Base-by-base conservation (phyloP, 2,888 invertebrate genomes). In the Galeopsomyia nigrocyanea region DNA sequence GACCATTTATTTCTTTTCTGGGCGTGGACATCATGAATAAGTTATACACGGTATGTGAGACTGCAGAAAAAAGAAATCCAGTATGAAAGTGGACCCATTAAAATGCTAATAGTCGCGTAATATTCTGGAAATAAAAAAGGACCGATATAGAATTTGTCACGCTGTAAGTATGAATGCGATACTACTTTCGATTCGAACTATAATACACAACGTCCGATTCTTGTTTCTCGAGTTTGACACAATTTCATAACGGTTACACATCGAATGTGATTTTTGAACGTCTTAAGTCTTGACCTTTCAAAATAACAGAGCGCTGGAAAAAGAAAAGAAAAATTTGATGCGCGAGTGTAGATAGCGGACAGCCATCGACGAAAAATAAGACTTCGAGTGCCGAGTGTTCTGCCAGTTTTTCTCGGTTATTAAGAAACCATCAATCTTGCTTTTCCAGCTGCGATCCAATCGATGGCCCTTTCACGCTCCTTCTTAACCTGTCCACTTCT, bases 371-470 rank as follows among this genome's bases (percentile, higher is more conserved):
- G 26, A 26, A 3, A 26, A 26, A 39, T 1, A 68, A 78, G 78
- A 65, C 72, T 68, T 76, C 78, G 77, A 77, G 79, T 78, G 75
- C 71, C 79, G 79, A 82, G 81, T 82, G 80, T 83, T 84, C 84
- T 83, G 80, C 81, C 81, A 79, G 82, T 82, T 84, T 84, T 84
- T 83, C 82, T 83, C 82, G 82, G 81, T 84, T 84, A 84, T 84
- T 83, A 84, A 84, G 82, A 82, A 82, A 81, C 81, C 82, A 84
- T 84, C 81, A 83, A 84, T 84, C 84, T 84, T 82, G 74, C 78
- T 77, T 77, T 7, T 51, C 7, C 21, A 39, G 21, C n/a, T 14
- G 26, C 21, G 51, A 31, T 47, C 21, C 47, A 26, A 65, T 68
- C 60, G 49, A 53, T 47, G 13, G 19, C 16, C 21, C 61, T 13